Percentiles rank a stretch among this genome's conserved stretches.
Conservation (phyloP, 2,797 vertebrate species). For the Rhinella marina region DNA sequence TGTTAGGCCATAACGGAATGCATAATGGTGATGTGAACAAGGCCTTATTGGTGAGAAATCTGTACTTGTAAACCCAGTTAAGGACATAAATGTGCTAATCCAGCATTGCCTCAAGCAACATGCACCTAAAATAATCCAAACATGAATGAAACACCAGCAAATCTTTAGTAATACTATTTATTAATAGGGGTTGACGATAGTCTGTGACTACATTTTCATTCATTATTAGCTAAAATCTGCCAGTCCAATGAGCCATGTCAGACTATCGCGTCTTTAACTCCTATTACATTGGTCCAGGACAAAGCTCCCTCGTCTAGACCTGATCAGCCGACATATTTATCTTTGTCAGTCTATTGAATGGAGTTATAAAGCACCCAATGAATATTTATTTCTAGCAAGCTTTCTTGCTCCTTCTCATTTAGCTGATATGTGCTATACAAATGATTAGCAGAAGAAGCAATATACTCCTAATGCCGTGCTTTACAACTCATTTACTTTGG, state of each 20-base stretch:
- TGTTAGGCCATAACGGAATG: no score
- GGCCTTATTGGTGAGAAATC: no score
- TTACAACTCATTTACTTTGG: slow-evolving; percentile 35
- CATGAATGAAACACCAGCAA: neutral
- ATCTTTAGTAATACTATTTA: neutral
- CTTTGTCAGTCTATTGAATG: slow-evolving; percentile 15
- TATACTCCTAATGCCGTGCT: slow-evolving; percentile 35
- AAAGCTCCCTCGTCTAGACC: neutral
- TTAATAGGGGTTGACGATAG: neutral
- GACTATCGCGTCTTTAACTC: neutral
- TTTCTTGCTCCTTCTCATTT: slow-evolving; percentile 14
- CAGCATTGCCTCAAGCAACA: neutral
- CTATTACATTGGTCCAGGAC: neutral
- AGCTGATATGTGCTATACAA: slow-evolving; percentile 43
- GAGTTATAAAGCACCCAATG: slow-evolving; percentile 21
- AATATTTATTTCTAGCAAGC: slow-evolving; percentile 31
- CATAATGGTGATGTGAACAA: no score
- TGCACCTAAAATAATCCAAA: neutral
- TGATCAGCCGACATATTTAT: neutral
- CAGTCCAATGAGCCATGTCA: neutral
- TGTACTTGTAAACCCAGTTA: no score
- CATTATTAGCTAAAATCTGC: neutral
- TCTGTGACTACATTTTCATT: neutral
- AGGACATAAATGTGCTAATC: no score
- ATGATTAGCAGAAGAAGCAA: slow-evolving; percentile 33